phyloP scores from a whole-genome alignment of 2,888 invertebrate genomes.

The Xanthorhoe spadicearia region DNA sequence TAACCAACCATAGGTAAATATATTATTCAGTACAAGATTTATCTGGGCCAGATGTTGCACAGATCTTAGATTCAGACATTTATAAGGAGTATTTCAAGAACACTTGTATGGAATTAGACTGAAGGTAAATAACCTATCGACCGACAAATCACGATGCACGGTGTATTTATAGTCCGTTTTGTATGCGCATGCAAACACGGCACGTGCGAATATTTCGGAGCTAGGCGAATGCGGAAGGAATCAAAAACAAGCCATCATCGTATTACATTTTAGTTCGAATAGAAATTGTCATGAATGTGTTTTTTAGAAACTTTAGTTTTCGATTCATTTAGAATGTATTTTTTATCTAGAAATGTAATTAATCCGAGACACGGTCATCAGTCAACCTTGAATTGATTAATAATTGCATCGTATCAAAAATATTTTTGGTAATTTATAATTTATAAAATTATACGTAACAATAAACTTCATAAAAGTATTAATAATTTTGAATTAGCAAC shows the following conservation, averaged over 20 bases:
- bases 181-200: slow-evolving; percentile 34
- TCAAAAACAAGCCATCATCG: slow-evolving; percentile 21
- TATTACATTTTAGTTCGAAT: slow-evolving; percentile 1
- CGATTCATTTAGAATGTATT: neutral
- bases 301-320: neutral
- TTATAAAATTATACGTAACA: too few relatives aligned
- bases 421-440: neutral
- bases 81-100: slow-evolving; percentile 20
- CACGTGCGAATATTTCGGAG: slow-evolving; percentile 32
- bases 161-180: slow-evolving; percentile 31
- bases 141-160: slow-evolving; percentile 33
- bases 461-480: neutral
- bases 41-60: neutral
- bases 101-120: slow-evolving; percentile 21
- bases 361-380: neutral
- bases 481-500: neutral
- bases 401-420: slow-evolving; percentile 1
- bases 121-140: slow-evolving; percentile 42
- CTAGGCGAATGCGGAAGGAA: slow-evolving; percentile 22
- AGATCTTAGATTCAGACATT: neutral
- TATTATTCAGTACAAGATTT: neutral
- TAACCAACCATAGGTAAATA: neutral
- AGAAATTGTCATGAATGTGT: neutral
- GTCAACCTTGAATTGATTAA: neutral
- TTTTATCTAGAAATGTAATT: neutral